Percentiles rank a stretch among this genome's conserved stretches.
phyloP scores from a whole-genome alignment of 2,888 invertebrate species.

The Hirtodrosophila alboralis region DNA sequence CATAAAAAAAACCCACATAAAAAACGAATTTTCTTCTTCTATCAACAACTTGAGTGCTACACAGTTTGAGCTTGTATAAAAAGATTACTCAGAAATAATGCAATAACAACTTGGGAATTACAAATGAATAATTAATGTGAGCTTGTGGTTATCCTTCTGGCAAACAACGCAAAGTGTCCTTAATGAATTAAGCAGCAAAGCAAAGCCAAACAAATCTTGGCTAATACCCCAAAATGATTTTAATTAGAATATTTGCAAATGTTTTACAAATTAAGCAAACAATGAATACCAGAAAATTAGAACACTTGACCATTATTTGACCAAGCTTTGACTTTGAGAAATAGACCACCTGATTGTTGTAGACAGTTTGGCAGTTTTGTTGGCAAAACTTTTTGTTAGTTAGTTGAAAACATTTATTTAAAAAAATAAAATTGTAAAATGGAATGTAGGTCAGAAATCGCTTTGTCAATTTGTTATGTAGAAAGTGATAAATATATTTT shows the following conservation, averaged over 20 bases:
- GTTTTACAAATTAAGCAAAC: constrained; percentile 35
- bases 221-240: constrained; percentile 29
- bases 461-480: constrained; percentile 11
- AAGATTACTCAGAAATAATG: constrained; percentile 39
- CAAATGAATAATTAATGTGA: constrained; percentile 34
- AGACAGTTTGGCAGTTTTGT: constrained; percentile 59
- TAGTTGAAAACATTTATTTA: constrained; percentile 19
- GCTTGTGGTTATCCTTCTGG: constrained; percentile 1
- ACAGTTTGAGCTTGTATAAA: constrained; percentile 23
- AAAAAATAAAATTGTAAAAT: constrained; percentile 12
- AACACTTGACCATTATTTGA: constrained; percentile 40
- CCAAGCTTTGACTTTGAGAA: constrained; percentile 47
- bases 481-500: constrained; percentile 2
- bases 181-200: neutral
- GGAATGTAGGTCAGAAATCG: constrained; percentile 39
- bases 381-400: constrained; percentile 29
- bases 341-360: constrained; percentile 44
- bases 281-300: neutral
- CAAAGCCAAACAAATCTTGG: neutral
- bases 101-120: constrained; percentile 45
- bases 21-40: neutral
- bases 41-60: constrained; percentile 5
- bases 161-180: neutral
- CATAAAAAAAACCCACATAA: neutral
- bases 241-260: constrained; percentile 42